These are phyloP conservation scores for Notarius lentiginosus DNA, from an alignment of 2,113 vertebrate species.

Conservation along the genomic window DNA sequence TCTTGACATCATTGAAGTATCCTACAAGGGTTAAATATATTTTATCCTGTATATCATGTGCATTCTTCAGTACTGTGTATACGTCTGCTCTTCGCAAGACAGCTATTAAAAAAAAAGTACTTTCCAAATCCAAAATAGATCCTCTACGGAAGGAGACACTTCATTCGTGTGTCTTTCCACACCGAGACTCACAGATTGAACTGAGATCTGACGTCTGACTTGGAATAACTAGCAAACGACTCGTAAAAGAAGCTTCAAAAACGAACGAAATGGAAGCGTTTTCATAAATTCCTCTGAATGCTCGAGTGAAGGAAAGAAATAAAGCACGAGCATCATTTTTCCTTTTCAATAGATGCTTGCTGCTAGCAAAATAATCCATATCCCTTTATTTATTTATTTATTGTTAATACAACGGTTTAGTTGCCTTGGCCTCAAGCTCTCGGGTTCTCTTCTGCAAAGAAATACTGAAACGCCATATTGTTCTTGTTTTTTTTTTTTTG, in stretches of 20 bases:
- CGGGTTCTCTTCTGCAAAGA: not conserved
- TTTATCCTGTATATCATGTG: conserved; percentile 29
- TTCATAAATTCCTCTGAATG: not conserved
- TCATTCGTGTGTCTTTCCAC: not conserved
- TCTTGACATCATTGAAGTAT: conserved; percentile 43
- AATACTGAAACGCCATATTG: not conserved
- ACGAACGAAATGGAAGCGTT: not conserved
- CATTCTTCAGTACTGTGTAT: conserved; percentile 28
- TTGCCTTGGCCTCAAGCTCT: not conserved
- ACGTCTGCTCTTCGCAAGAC: conserved; percentile 1
- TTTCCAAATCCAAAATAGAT: conserved; percentile 29
- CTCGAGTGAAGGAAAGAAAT: not conserved
- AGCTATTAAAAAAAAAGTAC: not conserved
- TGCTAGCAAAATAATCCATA: not conserved
- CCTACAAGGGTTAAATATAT: conserved; percentile 36
- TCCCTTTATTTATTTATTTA: not conserved
- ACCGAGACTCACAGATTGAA: not conserved
- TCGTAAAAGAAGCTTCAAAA: not conserved
- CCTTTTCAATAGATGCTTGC: not conserved
- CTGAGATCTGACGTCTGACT: not conserved
- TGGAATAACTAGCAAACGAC: not conserved
- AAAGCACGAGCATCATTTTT: not conserved
- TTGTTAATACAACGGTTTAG: not conserved
- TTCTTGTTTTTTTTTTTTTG: not conserved
- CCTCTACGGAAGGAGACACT: conserved; percentile 37